Evolutionary conservation across 2,888 invertebrate species (phyloP).

Genomic region (Dicyrtoma fusca): DNA sequence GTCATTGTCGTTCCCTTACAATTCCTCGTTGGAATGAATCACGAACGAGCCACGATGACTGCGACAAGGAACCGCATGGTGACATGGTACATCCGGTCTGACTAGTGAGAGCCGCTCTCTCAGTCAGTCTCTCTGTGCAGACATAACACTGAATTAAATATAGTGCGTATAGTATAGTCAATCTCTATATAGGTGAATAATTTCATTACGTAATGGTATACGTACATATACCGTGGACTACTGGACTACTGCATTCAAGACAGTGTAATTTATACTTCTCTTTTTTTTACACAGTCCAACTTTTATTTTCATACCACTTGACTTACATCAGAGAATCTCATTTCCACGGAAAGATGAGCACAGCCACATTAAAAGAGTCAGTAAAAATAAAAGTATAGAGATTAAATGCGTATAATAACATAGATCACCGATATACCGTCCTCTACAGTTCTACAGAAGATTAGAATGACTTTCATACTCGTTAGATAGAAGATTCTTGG

Average conservation of each 20-base stretch:
- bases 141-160: neutral
- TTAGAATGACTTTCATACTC: too few species aligned
- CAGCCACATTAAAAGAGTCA: neutral
- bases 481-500: too few species aligned
- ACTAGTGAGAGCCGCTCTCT: neutral
- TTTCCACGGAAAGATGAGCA: conserved; percentile 31
- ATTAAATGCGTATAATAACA: too few species aligned
- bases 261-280: neutral
- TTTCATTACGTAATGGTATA: neutral
- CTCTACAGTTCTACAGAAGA: too few species aligned
- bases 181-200: neutral
- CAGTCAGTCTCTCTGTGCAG: neutral
- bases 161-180: neutral
- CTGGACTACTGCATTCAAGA: neutral
- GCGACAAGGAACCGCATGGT: conserved; percentile 35
- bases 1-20: too few species aligned
- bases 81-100: conserved; percentile 54
- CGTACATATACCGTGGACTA: neutral
- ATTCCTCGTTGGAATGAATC: conserved; percentile 43
- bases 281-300: too few species aligned
- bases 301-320: too few species aligned
- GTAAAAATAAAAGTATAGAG: too few species aligned
- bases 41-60: conserved; percentile 23
- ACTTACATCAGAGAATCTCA: neutral
- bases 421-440: too few species aligned